Base-by-base conservation (phyloP, 2,113 vertebrate genomes). In the Lepus europaeus region DNA sequence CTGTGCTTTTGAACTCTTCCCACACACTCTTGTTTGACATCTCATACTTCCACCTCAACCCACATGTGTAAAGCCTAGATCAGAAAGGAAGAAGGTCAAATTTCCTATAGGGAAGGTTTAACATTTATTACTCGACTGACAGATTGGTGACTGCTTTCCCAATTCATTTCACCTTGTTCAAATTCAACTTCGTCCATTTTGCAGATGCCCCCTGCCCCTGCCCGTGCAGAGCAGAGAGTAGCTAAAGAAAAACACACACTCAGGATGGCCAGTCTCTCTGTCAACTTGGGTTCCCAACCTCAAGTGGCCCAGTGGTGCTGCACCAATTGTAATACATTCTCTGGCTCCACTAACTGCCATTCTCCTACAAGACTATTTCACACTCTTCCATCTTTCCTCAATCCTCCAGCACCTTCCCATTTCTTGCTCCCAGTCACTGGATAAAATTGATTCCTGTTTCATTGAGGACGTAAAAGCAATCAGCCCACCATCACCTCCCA, bases 1-100 rank as follows among this genome's bases (percentile, higher is more conserved):
- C 85, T n/a, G 1, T 70, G 76, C 76, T 93, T 95, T 91, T 80
- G 87, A 94, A 80, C 19, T 81, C 74, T 90, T 80, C 90, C 63
- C 80, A 80, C 36, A 79, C 7, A 51, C 16, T 92, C 77, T 81
- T 73, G 64, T 39, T 91, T 85, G 77, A 74, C 56, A 87, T 69
- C 90, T 87, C 80, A 59, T 36, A 70, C 39, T 80, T 61, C 63
- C 61, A 68, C 49, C 39, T 53, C 64, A 82, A 66, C n/a, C n/a
- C 51, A 39, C 59, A 23, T 63, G 27, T 14, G 22, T 23, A 39
- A 93, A 91, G 49, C 84, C 56, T 74, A 64, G 63, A 77, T 94
- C 69, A 84, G 83, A 93, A 89, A 93, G 39, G 66, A 61, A 86
- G 77, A 95, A 91, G 53, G 69, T 19, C 36, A 63, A 14, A n/a